phyloP scores from a whole-genome alignment of 2,888 invertebrate species.

The Cheilosia vulpina region DNA sequence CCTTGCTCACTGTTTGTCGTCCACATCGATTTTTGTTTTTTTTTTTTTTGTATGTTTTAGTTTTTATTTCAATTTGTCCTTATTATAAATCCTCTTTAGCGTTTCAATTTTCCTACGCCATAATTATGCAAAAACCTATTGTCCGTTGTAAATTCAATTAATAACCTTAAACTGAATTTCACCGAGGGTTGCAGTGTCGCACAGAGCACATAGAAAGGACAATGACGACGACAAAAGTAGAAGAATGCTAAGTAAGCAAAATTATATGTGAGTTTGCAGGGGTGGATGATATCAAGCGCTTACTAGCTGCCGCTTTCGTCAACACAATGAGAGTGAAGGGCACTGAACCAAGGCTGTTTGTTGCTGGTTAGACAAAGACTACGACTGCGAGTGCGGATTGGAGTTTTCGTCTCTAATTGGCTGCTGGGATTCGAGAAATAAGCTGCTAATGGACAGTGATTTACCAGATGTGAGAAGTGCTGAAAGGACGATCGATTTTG shows the following conservation, averaged over 20 bases:
- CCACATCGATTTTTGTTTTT: conserved; percentile 35
- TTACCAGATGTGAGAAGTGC: conserved; percentile 8
- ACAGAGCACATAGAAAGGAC: not conserved
- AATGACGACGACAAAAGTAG: conserved; percentile 26
- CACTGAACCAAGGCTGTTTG: conserved; percentile 12
- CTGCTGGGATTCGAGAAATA: conserved; percentile 22
- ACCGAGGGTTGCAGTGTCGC: not conserved
- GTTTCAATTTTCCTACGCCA: conserved; percentile 45
- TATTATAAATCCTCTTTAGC: conserved; percentile 19
- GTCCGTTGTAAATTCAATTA: conserved; percentile 61
- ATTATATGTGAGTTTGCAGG: conserved; percentile 11
- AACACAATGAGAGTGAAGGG: not conserved
- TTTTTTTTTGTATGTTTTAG: not conserved
- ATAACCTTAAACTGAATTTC: conserved; percentile 57
- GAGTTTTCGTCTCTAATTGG: conserved; percentile 18
- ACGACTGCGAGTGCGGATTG: not conserved
- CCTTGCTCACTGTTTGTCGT: conserved; percentile 25
- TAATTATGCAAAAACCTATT: conserved; percentile 61
- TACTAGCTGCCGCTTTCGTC: not conserved
- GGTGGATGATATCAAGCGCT: conserved; percentile 10
- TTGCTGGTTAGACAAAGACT: not conserved
- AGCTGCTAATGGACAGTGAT: conserved; percentile 50
- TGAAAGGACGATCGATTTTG: conserved; percentile 21
- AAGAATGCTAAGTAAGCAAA: conserved; percentile 52
- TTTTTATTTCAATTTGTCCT: conserved; percentile 16